These are phyloP conservation scores for Myodes glareolus DNA, from an alignment of 2,113 vertebrate genomes.

Conservation along the genomic window DNA sequence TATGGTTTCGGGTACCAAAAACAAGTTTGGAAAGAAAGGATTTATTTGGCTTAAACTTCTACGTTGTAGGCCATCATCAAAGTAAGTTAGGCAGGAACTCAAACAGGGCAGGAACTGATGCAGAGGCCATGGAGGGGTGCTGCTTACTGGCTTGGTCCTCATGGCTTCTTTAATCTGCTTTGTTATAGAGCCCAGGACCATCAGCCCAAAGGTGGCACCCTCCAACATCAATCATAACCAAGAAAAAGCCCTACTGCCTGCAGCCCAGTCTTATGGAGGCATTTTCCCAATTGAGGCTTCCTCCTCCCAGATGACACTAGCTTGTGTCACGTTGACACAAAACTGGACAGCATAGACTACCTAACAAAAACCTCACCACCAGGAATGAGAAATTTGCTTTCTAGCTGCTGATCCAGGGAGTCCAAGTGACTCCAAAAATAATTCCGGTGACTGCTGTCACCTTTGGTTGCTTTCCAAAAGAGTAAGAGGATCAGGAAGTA, in stretches of 20 bases:
- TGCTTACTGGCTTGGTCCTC: not conserved
- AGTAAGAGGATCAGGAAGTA: not conserved
- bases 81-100: not conserved
- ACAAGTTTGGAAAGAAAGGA: not conserved
- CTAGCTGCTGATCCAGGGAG: too few species aligned
- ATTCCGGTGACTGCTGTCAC: not conserved
- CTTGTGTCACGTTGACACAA: not conserved
- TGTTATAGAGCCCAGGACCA: not conserved
- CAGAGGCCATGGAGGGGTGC: not conserved
- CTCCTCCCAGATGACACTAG: not conserved
- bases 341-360: not conserved
- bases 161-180: not conserved
- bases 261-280: not conserved
- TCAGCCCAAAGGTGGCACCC: not conserved
- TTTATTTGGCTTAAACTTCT: not conserved
- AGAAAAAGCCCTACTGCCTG: not conserved
- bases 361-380: not conserved
- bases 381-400: not conserved
- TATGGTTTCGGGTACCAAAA: not conserved
- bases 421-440: not conserved
- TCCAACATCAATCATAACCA: not conserved
- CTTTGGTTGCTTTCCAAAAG: not conserved
- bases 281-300: not conserved
- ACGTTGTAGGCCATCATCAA: not conserved
- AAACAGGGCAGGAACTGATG: not conserved